Base-by-base conservation (phyloP, 2,888 invertebrate species). In the Altica lythri region DNA sequence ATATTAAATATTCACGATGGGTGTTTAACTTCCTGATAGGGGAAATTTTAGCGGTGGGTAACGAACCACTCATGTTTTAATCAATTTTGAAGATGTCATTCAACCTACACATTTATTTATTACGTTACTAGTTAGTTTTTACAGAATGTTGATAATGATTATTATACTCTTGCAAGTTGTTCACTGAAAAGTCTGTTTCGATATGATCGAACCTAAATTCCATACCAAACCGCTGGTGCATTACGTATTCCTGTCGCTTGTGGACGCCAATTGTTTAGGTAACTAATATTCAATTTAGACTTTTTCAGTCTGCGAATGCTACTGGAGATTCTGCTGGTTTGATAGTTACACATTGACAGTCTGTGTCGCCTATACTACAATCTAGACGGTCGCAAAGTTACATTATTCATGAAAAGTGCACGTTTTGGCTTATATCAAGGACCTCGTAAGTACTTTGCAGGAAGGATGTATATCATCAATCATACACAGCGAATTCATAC, bases 361-460 rank as follows among this genome's bases (percentile, higher is more conserved):
- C 71, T 72, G 73, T 72, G 72, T 49, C 53, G n/a, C n/a, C n/a
- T n/a, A n/a, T n/a, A n/a, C n/a, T n/a, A n/a, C n/a, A n/a, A 30
- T 38, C 35, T 42, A 44, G 34, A 30, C 48, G 40, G 55, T 58
- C 67, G 66, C 68, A 67, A 72, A 69, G 71, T 66, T 76, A 75
- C 76, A 76, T 76, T 75, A 76, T 76, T 76, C 76, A 76, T 76
- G 75, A 75, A 75, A 73, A 73, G 66, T 69, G 70, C 72, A 70
- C 71, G 71, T 71, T 71, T 72, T 72, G 72, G 40, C 29, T 27
- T 22, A 12, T 40, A 40, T 40, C 40, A 40, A 40, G 35, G 17
- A 48, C 22, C 72, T 71, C 71, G 67, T 71, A 72, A 72, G 68
- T 67, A 70, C 64, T 55, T 47, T 42, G 53, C 61, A 61, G 61